These are phyloP conservation scores for Erinaceus europaeus DNA, from an alignment of 2,113 vertebrate species.

Conservation along the genomic window DNA sequence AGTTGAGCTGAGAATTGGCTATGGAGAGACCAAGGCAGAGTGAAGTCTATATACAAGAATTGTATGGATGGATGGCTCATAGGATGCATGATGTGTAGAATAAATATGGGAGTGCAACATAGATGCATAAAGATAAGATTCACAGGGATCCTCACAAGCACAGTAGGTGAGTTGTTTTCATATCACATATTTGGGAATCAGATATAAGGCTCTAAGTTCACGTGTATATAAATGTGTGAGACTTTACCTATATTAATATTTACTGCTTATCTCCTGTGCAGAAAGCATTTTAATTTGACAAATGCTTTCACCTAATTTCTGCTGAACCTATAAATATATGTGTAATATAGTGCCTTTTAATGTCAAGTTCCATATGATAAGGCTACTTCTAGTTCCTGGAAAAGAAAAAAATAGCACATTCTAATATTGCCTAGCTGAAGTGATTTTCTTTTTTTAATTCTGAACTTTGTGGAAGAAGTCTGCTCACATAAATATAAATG, in stretches of 20 bases:
- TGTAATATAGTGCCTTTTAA: background rate
- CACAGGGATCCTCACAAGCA: background rate
- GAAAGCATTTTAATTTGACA: conserved; percentile 15
- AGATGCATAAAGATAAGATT: background rate
- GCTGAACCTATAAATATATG: background rate
- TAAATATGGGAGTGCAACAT: background rate
- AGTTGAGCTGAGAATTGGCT: background rate
- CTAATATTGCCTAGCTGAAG: background rate
- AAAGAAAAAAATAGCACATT: background rate
- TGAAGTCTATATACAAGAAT: background rate
- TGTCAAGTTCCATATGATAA: background rate
- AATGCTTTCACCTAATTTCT: background rate
- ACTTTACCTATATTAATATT: background rate
- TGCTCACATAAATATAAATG: conserved; percentile 6
- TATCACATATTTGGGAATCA: background rate
- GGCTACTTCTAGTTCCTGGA: background rate
- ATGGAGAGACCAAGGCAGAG: background rate
- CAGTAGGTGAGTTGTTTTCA: background rate
- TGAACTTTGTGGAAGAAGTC: conserved; percentile 21
- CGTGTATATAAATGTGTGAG: background rate
- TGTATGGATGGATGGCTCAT: too few relatives aligned
- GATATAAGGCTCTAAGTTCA: background rate
- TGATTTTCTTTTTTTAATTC: background rate
- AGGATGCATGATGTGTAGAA: background rate
- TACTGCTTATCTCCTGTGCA: background rate